Conservation (phyloP, 2,888 invertebrate genomes). For the Ophion slaviceki region DNA sequence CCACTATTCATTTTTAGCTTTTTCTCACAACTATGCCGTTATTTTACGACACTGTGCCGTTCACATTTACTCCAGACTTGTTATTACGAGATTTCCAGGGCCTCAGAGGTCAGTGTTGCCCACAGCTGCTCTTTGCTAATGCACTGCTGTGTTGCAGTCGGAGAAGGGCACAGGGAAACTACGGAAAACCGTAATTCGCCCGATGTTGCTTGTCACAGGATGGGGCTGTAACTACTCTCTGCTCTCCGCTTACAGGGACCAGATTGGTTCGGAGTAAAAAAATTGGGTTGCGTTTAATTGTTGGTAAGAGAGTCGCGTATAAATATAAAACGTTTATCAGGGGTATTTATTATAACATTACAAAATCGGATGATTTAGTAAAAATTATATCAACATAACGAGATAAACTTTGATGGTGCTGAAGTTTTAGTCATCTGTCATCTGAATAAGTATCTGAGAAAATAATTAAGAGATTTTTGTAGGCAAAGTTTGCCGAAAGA, state of each 20-base stretch:
- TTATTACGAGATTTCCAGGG: neutral
- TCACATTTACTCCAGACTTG: neutral
- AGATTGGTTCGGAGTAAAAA: neutral
- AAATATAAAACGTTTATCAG: too few relatives aligned
- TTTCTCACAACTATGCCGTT: neutral
- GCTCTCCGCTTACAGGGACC: neutral
- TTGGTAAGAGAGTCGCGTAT: too few relatives aligned
- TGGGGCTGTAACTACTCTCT: neutral
- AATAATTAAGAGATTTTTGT: too few relatives aligned
- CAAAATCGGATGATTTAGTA: too few relatives aligned
- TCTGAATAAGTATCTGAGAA: too few relatives aligned
- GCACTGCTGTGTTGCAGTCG: neutral
- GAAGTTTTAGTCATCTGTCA: too few relatives aligned
- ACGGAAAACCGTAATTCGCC: neutral
- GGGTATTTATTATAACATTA: too few relatives aligned
- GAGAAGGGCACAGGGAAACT: neutral
- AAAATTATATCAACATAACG: too few relatives aligned
- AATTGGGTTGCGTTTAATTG: neutral
- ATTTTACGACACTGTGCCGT: neutral
- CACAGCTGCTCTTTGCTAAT: neutral
- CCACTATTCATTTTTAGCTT: neutral
- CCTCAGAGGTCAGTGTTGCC: neutral
- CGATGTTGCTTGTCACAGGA: neutral
- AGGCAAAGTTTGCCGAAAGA: too few relatives aligned
- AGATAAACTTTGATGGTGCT: too few relatives aligned